A percentile compares a stretch with the other conserved stretches of the same genome.
Conservation (phyloP, 1,140 invertebrate species). For the Platorchestia sp. region DNA sequence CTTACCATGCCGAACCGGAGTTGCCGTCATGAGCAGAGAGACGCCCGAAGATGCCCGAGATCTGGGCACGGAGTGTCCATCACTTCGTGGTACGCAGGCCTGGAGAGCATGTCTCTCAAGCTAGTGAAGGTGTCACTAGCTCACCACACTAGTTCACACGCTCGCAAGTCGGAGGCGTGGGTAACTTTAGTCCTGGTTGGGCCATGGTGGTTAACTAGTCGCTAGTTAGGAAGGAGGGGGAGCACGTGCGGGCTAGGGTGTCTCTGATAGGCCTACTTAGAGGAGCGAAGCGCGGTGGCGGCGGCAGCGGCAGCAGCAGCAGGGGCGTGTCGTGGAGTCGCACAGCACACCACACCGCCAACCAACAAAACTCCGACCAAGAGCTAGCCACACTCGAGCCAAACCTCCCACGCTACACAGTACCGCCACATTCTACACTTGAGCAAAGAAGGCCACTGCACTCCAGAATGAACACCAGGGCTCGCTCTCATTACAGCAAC, state of each 20-base stretch:
- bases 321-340: background rate
- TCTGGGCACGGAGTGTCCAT: too few relatives aligned
- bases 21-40: too few relatives aligned
- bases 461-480: background rate
- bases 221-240: background rate
- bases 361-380: background rate
- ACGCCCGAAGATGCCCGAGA: too few relatives aligned
- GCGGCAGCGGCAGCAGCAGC: background rate
- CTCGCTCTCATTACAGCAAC: conserved; percentile 4
- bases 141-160: too few relatives aligned
- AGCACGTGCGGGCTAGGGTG: background rate
- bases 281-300: background rate
- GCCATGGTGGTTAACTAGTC: too few relatives aligned
- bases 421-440: background rate
- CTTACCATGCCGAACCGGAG: too few relatives aligned
- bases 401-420: background rate
- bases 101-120: too few relatives aligned
- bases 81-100: too few relatives aligned
- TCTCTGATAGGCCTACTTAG: background rate
- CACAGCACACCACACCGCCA: background rate
- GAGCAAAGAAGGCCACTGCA: background rate
- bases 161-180: too few relatives aligned
- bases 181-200: too few relatives aligned
- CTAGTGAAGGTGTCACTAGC: too few relatives aligned
- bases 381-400: background rate